Evolutionary conservation across 2,113 vertebrate genomes (phyloP).

Genomic region (Callorhinus ursinus): DNA sequence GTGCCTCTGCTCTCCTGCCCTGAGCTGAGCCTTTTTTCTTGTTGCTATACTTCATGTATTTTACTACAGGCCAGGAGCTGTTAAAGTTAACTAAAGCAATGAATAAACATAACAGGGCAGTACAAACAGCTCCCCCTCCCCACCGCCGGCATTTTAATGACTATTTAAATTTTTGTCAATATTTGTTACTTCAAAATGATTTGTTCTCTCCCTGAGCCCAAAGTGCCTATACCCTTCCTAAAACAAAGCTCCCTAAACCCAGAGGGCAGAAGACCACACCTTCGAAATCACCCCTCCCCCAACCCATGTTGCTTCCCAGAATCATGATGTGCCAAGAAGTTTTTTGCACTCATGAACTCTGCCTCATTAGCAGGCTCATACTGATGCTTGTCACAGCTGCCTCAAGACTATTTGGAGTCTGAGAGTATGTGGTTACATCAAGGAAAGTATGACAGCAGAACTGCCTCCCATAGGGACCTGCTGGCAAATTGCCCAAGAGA

Average conservation of each 20-base stretch:
- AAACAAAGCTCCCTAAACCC: not conserved
- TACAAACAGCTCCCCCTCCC: not conserved
- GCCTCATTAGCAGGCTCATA: conserved; percentile 38
- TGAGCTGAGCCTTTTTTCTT: conserved; percentile 69
- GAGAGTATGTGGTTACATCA: conserved; percentile 23
- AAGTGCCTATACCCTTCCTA: not conserved
- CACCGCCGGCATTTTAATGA: not conserved
- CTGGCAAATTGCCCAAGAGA: conserved; percentile 51
- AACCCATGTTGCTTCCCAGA: not conserved
- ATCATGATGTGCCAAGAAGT: conserved; percentile 35
- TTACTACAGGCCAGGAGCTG: conserved; percentile 60
- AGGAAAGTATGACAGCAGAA: conserved; percentile 31
- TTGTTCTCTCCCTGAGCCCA: not conserved
- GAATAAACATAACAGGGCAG: conserved; percentile 64
- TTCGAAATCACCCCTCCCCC: not conserved
- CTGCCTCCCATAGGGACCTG: not conserved
- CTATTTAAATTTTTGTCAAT: conserved; percentile 32
- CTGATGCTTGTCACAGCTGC: conserved; percentile 65
- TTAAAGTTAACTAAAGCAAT: conserved; percentile 66
- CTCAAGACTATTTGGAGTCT: conserved; percentile 13
- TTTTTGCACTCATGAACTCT: conserved; percentile 63
- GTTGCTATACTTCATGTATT: conserved; percentile 32
- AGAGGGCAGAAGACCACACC: not conserved
- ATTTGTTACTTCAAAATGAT: not conserved
- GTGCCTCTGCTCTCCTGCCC: conserved; percentile 53